A percentile compares a stretch with the other conserved stretches of the same genome.
These are phyloP conservation scores for Podarcis raffonei DNA, from an alignment of 2,113 vertebrate species.

Conservation along the genomic window DNA sequence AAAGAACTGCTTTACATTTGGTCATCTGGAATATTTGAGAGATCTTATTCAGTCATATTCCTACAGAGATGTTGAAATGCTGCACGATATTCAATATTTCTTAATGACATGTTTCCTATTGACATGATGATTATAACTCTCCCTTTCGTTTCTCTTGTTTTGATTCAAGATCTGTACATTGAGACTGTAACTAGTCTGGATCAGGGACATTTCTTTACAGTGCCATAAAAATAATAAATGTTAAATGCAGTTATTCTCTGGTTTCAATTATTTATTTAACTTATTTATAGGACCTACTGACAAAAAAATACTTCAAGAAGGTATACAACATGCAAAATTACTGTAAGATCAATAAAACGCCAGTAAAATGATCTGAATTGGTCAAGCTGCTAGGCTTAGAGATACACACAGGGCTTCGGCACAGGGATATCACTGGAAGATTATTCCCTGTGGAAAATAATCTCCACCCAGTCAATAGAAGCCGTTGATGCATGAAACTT, in stretches of 20 bases:
- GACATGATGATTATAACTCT: background rate
- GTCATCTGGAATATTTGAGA: background rate
- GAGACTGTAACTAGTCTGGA: background rate
- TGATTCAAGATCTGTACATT: too few relatives aligned
- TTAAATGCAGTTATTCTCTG: too few relatives aligned
- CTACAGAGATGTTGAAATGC: slow-evolving; percentile 5
- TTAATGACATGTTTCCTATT: background rate
- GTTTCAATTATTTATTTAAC: too few relatives aligned
- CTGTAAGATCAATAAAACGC: too few relatives aligned
- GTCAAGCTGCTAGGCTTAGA: too few relatives aligned
- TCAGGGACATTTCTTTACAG: too few relatives aligned
- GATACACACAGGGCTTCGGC: background rate
- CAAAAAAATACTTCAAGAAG: too few relatives aligned
- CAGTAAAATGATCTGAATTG: too few relatives aligned
- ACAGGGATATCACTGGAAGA: background rate
- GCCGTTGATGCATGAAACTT: background rate
- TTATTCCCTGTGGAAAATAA: background rate
- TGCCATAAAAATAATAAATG: too few relatives aligned
- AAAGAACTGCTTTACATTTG: background rate
- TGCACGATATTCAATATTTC: background rate
- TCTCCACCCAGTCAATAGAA: background rate
- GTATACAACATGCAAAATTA: too few relatives aligned
- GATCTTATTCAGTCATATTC: slow-evolving; percentile 40
- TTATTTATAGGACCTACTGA: too few relatives aligned
- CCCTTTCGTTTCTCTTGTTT: background rate